These are phyloP conservation scores for Triplophysa rosa DNA, from an alignment of 2,113 vertebrate species.

Conservation along the genomic window DNA sequence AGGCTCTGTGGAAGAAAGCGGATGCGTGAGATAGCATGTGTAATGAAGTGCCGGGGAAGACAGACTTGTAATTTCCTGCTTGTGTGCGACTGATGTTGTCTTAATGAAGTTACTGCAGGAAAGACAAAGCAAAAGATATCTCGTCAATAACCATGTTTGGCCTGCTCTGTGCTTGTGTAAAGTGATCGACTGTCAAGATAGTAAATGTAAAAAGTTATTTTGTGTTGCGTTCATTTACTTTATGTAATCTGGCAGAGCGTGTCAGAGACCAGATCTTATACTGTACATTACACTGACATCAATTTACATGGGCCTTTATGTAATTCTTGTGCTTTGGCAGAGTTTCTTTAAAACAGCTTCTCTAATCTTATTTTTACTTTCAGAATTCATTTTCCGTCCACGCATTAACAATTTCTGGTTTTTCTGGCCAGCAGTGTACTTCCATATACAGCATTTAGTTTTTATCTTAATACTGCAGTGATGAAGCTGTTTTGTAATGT, in stretches of 20 bases:
- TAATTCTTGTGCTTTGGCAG: background rate
- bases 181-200: background rate
- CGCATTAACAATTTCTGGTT: background rate
- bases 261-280: background rate
- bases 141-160: background rate
- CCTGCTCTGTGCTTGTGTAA: background rate
- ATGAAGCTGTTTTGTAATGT: too few species aligned
- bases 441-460: too few species aligned
- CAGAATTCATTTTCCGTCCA: background rate
- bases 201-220: background rate
- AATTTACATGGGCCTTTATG: background rate
- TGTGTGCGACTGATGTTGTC: slow-evolving; percentile 53
- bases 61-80: slow-evolving; percentile 69
- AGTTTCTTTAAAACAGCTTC: background rate
- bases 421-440: too few species aligned
- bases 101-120: slow-evolving; percentile 64
- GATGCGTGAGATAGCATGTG: slow-evolving; percentile 67
- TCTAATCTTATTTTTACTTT: too few species aligned
- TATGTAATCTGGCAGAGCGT: background rate
- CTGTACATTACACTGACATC: background rate
- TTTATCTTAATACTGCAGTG: too few species aligned
- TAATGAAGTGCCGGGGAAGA: slow-evolving; percentile 74
- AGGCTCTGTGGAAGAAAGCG: slow-evolving; percentile 65
- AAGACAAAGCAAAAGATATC: slow-evolving; percentile 41
- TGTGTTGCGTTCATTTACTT: background rate